Evolutionary conservation across 2,113 vertebrate genomes (phyloP).

Genomic region (Podiceps cristatus): DNA sequence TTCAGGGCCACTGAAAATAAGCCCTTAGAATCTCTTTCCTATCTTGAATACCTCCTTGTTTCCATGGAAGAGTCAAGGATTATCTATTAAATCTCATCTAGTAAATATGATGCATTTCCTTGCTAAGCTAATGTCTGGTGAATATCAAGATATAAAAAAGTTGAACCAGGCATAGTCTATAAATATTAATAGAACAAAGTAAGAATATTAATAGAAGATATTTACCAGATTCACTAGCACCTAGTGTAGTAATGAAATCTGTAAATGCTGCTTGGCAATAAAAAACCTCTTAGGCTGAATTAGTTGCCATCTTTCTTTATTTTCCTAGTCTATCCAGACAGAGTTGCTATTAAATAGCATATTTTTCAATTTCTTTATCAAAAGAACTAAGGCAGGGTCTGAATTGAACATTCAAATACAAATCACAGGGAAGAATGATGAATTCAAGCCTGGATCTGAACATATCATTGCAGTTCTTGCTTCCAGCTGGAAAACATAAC

Average conservation of each 20-base stretch:
- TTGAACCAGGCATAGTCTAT: not conserved
- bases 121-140: not conserved
- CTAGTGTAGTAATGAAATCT: not conserved
- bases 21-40: not conserved
- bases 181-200: not conserved
- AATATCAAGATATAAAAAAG: not conserved
- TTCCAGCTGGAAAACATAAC: not conserved
- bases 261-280: not conserved
- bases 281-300: fast-evolving
- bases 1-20: not conserved
- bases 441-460: not conserved
- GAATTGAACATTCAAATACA: not conserved
- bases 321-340: not conserved
- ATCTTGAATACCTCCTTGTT: not conserved
- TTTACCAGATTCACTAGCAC: not conserved
- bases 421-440: not conserved
- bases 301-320: not conserved
- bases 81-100: not conserved
- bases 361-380: not conserved
- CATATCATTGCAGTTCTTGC: not conserved
- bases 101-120: not conserved
- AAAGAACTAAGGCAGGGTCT: not conserved
- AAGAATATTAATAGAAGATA: not conserved
- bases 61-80: not conserved
- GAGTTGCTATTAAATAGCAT: not conserved